Percentiles rank a stretch among this genome's conserved stretches.
These are phyloP conservation scores for Puntigrus tetrazona DNA, from an alignment of 2,113 vertebrate genomes.

Conservation along the genomic window DNA sequence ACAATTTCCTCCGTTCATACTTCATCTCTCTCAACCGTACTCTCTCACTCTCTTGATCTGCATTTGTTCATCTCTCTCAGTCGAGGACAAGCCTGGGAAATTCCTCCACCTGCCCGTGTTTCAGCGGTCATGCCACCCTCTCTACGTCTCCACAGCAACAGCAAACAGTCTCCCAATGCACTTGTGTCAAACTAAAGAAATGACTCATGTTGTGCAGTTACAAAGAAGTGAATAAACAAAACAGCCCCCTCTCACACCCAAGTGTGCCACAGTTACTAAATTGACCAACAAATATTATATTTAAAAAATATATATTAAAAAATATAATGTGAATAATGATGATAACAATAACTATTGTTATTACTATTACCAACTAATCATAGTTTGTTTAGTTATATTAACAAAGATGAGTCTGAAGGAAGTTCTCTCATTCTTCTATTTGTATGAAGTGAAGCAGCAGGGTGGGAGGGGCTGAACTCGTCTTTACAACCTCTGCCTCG, in stretches of 20 bases:
- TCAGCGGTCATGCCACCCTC: constrained; percentile 56
- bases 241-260: constrained; percentile 17
- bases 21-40: constrained; percentile 39
- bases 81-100: constrained; percentile 68
- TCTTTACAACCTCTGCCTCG: constrained; percentile 59
- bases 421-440: background rate
- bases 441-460: constrained; percentile 82
- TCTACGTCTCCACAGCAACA: constrained; percentile 60
- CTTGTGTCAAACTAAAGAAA: constrained; percentile 57
- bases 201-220: constrained; percentile 52
- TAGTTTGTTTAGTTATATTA: background rate
- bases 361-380: background rate
- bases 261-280: background rate
- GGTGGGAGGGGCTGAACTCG: constrained; percentile 68
- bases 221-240: constrained; percentile 52
- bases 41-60: constrained; percentile 7
- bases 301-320: background rate
- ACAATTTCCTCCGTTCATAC: constrained; percentile 51
- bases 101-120: constrained; percentile 58
- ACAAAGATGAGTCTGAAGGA: constrained; percentile 49
- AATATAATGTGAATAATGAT: background rate
- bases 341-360: background rate
- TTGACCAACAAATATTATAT: background rate
- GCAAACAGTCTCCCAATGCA: constrained; percentile 53
- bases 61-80: constrained; percentile 35